Conservation (phyloP, 2,888 invertebrate species). For the Deilephila elpenor region DNA sequence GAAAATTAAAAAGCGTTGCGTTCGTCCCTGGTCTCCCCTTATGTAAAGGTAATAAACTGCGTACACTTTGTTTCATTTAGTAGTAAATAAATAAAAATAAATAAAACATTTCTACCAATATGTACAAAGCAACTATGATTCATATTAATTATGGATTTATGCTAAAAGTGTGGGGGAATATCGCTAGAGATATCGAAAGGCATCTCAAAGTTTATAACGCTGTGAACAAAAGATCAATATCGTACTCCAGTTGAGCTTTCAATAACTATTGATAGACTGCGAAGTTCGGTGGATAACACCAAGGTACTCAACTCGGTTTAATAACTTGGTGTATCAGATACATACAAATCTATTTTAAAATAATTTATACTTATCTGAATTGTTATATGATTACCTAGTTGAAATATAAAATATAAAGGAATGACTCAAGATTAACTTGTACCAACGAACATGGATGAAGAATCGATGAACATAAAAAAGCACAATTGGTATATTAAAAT, state of each 20-base stretch:
- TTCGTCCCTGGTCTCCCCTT: too few species aligned
- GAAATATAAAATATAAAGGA: too few species aligned
- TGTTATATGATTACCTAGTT: too few species aligned
- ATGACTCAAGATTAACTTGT: too few species aligned
- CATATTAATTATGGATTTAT: neutral
- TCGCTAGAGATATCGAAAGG: neutral
- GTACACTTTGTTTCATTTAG: too few species aligned
- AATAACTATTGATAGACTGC: constrained; percentile 38
- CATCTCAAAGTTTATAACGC: constrained; percentile 36
- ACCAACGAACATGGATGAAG: too few species aligned
- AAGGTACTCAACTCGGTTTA: constrained; percentile 11
- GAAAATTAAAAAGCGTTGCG: too few species aligned
- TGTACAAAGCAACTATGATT: neutral
- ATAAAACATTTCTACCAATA: too few species aligned
- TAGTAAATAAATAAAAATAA: too few species aligned
- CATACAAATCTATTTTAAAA: neutral
- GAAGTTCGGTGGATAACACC: constrained; percentile 28
- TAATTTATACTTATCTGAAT: neutral
- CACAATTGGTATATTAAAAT: too few species aligned
- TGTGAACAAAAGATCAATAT: constrained; percentile 45
- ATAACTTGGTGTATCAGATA: neutral
- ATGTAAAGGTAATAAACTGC: too few species aligned
- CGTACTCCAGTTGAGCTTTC: constrained; percentile 35
- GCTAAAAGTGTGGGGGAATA: neutral
- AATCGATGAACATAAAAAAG: too few species aligned